Base-by-base conservation (phyloP, 2,113 vertebrate species). In the Mobula birostris region DNA sequence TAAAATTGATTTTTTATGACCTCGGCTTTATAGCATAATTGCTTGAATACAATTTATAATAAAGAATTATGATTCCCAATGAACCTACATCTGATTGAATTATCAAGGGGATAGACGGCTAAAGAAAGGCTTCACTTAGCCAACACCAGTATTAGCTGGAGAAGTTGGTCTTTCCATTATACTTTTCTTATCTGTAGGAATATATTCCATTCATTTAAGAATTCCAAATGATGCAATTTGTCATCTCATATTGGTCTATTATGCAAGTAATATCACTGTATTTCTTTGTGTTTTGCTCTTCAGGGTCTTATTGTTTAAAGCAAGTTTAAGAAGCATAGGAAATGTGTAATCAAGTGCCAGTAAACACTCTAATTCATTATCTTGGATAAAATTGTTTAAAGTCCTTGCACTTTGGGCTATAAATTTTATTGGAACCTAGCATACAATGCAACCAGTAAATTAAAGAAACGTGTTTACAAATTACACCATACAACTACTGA, bases 201-300 rank as follows among this genome's bases (percentile, higher is more conserved):
- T 66, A 90, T 90, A 36, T 66, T 90, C 14, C 61, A 29, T 76
- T 76, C 40, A 76, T 48, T 74, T 36, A 32, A 92, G 32, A 7
- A 92, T 92, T 92, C 70, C 63, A 92, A 40, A 72, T 92, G 15
- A 70, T 40, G 2, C 19, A 11, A 74, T 74, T 29, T 56, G 74
- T 93, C 91, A 93, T 93, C 91, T 76, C 70, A 74, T 27, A 48
- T 56, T 56, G 29, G 61, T 93, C n/a, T 93, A 29, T 74, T 93
- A 74, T 76, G 40, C 70, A 27, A 90, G 85, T 90, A 90, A 66
- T 32, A 66, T 88, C 85, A 88, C 61, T 90, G 88, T 90, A 92
- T 27, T 68, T 90, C 6, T 90, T 90, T 72, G 32, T 92, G 68
- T 74, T 56, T 70, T 93, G 36, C 91, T 93, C 32, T 56, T 93